These are phyloP conservation scores for Lepus europaeus DNA, from an alignment of 2,113 vertebrate genomes.

Conservation along the genomic window DNA sequence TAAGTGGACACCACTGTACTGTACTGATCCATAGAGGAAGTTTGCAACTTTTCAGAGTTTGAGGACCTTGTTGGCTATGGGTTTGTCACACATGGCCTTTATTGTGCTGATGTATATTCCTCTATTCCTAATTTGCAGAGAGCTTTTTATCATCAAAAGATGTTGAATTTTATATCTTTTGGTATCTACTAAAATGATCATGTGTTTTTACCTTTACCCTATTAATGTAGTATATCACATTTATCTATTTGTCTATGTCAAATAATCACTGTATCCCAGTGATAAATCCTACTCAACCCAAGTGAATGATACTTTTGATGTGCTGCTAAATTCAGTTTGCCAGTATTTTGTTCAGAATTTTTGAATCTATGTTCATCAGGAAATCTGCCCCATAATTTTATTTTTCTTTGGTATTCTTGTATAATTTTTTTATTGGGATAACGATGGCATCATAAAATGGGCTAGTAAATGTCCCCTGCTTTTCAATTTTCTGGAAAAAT, in stretches of 20 bases:
- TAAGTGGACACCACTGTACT: not conserved
- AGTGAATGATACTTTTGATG: not conserved
- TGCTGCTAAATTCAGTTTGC: not conserved
- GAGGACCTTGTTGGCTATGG: too few relatives aligned
- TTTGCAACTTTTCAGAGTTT: too few relatives aligned
- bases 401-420: not conserved
- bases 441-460: not conserved
- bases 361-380: not conserved
- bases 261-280: not conserved
- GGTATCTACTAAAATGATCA: not conserved
- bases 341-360: not conserved
- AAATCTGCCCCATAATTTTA: not conserved
- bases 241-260: not conserved
- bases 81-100: not conserved
- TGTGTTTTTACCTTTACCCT: not conserved
- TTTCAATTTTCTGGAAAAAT: not conserved
- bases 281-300: too few relatives aligned
- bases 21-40: too few relatives aligned
- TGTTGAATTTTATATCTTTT: not conserved
- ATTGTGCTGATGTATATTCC: not conserved
- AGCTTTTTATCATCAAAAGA: not conserved
- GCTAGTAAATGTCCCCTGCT: not conserved
- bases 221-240: not conserved
- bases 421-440: not conserved
- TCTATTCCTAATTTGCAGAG: not conserved